phyloP scores from a whole-genome alignment of 2,113 vertebrate genomes.

The Ariopsis seemanni region DNA sequence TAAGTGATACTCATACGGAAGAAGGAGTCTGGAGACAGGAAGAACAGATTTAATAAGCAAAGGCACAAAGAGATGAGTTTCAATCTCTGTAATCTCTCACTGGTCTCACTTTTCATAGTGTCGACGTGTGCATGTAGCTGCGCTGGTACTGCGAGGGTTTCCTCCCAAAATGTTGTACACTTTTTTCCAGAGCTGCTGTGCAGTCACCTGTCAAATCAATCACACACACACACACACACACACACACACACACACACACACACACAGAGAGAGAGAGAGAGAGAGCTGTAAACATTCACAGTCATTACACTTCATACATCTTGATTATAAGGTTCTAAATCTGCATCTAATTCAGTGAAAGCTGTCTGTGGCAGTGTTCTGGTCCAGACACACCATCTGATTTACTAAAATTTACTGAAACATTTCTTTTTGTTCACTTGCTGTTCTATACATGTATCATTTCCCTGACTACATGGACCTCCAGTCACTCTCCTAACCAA shows the following conservation, averaged over 20 bases:
- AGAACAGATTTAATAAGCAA: not conserved
- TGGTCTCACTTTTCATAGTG: constrained; percentile 76
- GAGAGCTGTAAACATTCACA: not conserved
- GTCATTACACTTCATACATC: not conserved
- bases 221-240: constrained; percentile 27
- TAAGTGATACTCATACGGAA: constrained; percentile 71
- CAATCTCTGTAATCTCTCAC: not conserved
- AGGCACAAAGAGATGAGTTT: not conserved
- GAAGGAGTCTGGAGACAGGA: constrained; percentile 63
- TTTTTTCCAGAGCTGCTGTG: constrained; percentile 78
- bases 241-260: constrained; percentile 27
- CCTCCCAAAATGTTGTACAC: constrained; percentile 77
- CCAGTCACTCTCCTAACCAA: not conserved
- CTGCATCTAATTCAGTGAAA: not conserved
- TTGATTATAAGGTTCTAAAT: not conserved
- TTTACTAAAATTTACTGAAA: not conserved
- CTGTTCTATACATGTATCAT: not conserved
- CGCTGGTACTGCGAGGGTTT: constrained; percentile 78
- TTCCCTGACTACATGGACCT: not conserved
- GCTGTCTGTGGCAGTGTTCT: not conserved
- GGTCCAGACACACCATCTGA: not conserved
- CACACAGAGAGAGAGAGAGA: no score
- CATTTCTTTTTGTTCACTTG: not conserved
- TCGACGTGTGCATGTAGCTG: constrained; percentile 78
- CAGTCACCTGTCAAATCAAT: constrained; percentile 68